A percentile compares a stretch with the other conserved stretches of the same genome.
These are phyloP conservation scores for Alosa sapidissima DNA, from an alignment of 2,797 vertebrate species.

Conservation along the genomic window DNA sequence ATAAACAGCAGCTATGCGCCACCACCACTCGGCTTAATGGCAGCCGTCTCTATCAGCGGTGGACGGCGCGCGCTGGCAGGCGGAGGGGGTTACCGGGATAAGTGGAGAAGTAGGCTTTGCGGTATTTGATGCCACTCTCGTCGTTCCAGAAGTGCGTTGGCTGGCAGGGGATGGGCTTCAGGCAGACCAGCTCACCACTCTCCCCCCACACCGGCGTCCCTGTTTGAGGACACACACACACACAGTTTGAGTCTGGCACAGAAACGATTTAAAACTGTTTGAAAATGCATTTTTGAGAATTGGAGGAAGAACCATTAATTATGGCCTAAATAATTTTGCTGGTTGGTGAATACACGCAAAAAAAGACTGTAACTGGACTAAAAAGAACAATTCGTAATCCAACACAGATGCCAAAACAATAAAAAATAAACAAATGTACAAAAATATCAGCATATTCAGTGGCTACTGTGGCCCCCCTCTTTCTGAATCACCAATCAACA, in stretches of 20 bases:
- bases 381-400: neutral
- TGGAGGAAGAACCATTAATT: neutral
- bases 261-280: neutral
- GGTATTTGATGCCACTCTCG: conserved; percentile 89
- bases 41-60: neutral
- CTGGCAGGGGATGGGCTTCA: conserved; percentile 91
- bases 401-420: neutral
- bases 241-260: neutral
- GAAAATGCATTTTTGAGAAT: neutral
- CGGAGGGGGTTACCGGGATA: conserved; percentile 79
- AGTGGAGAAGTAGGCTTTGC: conserved; percentile 92
- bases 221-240: conserved; percentile 53
- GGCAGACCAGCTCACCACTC: conserved; percentile 94
- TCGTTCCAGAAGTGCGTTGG: conserved; percentile 98
- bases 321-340: neutral
- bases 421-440: conserved; percentile 4
- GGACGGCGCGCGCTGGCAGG: neutral
- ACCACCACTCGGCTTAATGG: neutral
- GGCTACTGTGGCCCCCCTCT: neutral
- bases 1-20: neutral
- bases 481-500: neutral
- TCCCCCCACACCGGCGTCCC: conserved; percentile 91
- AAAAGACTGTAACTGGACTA: neutral
- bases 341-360: neutral
- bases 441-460: neutral